phyloP scores from a whole-genome alignment of 2,888 invertebrate genomes.

The Netelia fuscicornis region DNA sequence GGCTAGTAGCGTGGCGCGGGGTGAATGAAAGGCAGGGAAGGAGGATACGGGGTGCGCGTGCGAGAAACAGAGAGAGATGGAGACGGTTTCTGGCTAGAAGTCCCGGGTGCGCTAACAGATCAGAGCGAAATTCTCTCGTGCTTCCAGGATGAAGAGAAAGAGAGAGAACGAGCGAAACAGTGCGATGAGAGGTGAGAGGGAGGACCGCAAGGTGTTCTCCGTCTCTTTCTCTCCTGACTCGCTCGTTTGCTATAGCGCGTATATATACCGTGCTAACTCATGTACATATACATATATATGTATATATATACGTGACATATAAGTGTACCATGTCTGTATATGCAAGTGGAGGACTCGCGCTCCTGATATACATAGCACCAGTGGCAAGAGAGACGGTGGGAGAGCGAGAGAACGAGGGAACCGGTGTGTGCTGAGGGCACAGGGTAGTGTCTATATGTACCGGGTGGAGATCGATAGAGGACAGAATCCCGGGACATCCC shows the following conservation, averaged over 20 bases:
- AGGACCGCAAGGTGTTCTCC: background rate
- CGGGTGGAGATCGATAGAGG: conserved; percentile 83
- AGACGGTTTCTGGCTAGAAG: conserved; percentile 56
- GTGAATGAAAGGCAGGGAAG: conserved; percentile 1
- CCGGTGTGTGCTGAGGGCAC: conserved; percentile 81
- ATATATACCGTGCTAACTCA: conserved; percentile 25
- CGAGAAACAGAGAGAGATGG: conserved; percentile 36
- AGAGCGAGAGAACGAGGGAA: conserved; percentile 61
- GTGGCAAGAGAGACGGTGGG: conserved; percentile 48
- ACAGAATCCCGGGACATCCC: conserved; percentile 84
- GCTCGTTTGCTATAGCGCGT: background rate
- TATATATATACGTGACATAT: conserved; percentile 6
- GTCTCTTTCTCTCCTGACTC: conserved; percentile 5
- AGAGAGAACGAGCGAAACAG: conserved; percentile 44
- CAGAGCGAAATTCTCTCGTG: conserved; percentile 32
- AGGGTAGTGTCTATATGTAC: conserved; percentile 83
- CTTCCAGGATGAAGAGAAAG: conserved; percentile 28
- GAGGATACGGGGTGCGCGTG: conserved; percentile 19
- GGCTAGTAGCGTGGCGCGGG: background rate
- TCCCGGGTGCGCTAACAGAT: conserved; percentile 61
- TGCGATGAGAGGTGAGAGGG: background rate
- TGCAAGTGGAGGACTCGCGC: conserved; percentile 27
- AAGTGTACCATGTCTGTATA: background rate
- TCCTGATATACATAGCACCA: conserved; percentile 67
- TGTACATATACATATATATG: conserved; percentile 16